Conservation (phyloP, 2,888 invertebrate species). For the Lysandra bellargus region DNA sequence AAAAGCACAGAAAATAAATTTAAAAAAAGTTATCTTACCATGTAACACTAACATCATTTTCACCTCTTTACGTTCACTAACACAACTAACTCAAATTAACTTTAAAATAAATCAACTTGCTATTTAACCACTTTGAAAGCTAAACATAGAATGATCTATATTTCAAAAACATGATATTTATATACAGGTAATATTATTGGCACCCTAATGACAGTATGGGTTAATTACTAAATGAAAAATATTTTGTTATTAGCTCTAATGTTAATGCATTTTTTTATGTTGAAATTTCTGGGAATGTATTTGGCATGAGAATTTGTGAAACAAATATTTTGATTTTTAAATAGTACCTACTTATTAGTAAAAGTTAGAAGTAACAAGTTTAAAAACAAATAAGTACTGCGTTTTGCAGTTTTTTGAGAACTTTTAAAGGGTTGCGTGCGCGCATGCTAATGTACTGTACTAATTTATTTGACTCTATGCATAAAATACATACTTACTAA, state of each 20-base stretch:
- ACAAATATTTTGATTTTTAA: background rate
- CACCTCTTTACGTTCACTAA: background rate
- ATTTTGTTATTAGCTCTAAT: slow-evolving; percentile 8
- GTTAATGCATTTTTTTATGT: slow-evolving; percentile 1
- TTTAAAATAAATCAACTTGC: background rate
- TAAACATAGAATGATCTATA: background rate
- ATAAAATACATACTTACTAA: no score
- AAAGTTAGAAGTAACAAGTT: background rate
- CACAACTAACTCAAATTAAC: background rate
- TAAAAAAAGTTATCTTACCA: background rate
- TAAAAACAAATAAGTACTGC: background rate
- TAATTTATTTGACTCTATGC: no score
- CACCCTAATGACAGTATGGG: slow-evolving; percentile 5
- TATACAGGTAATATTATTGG: slow-evolving; percentile 16
- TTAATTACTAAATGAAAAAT: slow-evolving; percentile 22
- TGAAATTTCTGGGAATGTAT: background rate
- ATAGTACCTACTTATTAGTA: background rate
- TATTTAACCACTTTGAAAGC: slow-evolving; percentile 22
- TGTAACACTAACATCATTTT: background rate
- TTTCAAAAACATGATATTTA: background rate
- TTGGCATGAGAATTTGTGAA: background rate
- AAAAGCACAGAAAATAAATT: no score
- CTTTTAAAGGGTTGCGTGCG: background rate
- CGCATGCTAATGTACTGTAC: background rate
- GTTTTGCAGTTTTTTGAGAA: background rate